Conservation (phyloP, 2,113 vertebrate genomes). For the Bufo bufo region DNA sequence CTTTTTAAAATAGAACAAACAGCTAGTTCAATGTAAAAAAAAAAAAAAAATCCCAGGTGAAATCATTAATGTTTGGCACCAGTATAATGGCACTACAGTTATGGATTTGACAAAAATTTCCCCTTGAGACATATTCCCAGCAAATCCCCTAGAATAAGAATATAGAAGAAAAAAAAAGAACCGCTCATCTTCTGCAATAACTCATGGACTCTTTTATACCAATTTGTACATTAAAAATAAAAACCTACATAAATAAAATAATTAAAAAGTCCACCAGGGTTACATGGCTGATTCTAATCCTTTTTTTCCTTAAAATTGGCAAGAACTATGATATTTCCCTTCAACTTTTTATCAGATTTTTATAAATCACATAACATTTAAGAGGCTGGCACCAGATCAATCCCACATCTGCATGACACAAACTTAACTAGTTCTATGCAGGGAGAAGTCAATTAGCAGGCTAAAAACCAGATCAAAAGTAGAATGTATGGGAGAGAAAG, state of each 20-base stretch:
- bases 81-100: not conserved
- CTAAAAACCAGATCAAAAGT: not conserved
- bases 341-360: slow-evolving; percentile 60
- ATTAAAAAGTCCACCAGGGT: slow-evolving; percentile 45
- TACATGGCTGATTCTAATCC: slow-evolving; percentile 45
- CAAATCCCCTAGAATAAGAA: not conserved
- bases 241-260: slow-evolving; percentile 35
- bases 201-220: slow-evolving; percentile 12
- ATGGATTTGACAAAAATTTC: not conserved
- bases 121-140: not conserved
- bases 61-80: not conserved
- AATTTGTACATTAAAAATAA: slow-evolving; percentile 37
- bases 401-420: slow-evolving; percentile 69
- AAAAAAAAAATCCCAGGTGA: not conserved
- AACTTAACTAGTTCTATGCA: slow-evolving; percentile 63
- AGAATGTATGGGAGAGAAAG: not conserved
- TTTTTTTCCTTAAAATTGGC: slow-evolving; percentile 54
- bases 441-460: not conserved
- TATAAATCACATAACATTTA: slow-evolving; percentile 67
- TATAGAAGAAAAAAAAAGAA: not conserved
- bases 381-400: slow-evolving; percentile 70
- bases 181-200: not conserved
- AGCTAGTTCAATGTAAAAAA: not conserved
- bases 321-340: slow-evolving; percentile 55
- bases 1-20: not conserved